A percentile compares a stretch with the other conserved stretches of the same genome.
phyloP scores from a whole-genome alignment of 2,113 vertebrate species.

The Aix galericulata region DNA sequence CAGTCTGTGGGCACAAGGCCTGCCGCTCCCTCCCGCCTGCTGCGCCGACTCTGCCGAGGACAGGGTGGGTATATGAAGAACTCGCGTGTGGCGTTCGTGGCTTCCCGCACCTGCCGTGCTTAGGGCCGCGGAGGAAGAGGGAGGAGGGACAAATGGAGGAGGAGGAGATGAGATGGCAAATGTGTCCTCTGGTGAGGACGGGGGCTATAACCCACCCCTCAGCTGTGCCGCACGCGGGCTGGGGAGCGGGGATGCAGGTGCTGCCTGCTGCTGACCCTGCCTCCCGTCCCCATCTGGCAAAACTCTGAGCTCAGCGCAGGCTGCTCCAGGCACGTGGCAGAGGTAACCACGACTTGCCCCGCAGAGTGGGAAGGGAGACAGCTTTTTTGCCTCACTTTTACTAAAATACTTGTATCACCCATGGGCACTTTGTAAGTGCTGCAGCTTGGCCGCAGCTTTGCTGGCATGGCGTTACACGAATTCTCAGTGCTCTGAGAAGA shows the following conservation, averaged over 20 bases:
- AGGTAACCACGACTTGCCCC: background rate
- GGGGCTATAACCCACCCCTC: background rate
- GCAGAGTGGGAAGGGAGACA: background rate
- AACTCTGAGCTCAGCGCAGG: background rate
- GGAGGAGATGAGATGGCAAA: background rate
- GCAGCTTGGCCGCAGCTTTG: background rate
- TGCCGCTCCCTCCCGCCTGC: background rate
- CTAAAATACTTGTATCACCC: background rate
- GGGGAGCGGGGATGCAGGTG: accelerated
- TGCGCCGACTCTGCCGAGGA: background rate
- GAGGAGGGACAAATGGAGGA: background rate
- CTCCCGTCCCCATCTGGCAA: accelerated
- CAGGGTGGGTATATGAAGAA: accelerated
- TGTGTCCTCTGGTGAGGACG: background rate
- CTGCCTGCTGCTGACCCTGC: background rate
- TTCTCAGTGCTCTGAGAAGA: background rate
- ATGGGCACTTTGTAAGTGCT: accelerated
- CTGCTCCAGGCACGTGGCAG: background rate
- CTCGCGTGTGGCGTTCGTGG: background rate
- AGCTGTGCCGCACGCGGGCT: accelerated
- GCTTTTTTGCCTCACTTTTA: background rate
- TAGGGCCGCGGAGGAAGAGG: background rate
- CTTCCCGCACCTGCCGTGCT: background rate
- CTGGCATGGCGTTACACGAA: background rate
- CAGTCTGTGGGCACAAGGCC: background rate